A percentile compares a stretch with the other conserved stretches of the same genome.
Conservation (phyloP, 2,888 invertebrate genomes). For the Cantharis rufa region DNA sequence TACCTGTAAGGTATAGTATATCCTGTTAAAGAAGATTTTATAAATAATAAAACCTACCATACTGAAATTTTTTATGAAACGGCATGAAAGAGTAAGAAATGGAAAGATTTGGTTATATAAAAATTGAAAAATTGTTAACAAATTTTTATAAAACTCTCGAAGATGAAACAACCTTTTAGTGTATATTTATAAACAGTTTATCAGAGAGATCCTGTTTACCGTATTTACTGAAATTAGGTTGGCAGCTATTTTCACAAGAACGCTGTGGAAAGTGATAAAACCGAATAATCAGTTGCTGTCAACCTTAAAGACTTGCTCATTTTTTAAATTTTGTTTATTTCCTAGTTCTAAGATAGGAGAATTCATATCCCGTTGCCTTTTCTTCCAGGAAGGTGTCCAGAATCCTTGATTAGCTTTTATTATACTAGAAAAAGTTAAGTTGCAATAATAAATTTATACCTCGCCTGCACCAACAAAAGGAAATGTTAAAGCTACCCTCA, state of each 20-base stretch:
- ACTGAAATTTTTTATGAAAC: not conserved
- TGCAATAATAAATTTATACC: not conserved
- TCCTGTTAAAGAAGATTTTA: not conserved
- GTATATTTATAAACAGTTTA: not conserved
- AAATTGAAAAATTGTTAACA: not conserved
- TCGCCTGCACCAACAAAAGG: not conserved
- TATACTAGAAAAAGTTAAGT: not conserved
- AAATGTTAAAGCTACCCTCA: not conserved
- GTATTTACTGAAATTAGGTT: not conserved
- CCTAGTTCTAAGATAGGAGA: not conserved
- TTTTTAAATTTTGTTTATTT: not conserved
- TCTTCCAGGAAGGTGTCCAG: not conserved
- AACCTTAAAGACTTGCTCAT: not conserved
- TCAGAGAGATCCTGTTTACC: not conserved
- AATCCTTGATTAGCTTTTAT: not conserved
- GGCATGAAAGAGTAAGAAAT: not conserved
- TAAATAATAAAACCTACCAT: not conserved
- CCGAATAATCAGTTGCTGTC: not conserved
- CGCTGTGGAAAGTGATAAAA: conserved; percentile 5
- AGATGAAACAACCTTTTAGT: not conserved
- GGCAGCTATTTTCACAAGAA: conserved; percentile 2
- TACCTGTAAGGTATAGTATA: not conserved
- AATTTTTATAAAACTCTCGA: not conserved
- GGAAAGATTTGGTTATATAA: not conserved
- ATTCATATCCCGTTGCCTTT: not conserved